Percentiles rank a stretch among this genome's conserved stretches.
phyloP scores from a whole-genome alignment of 2,113 vertebrate species.

The Bubo blakistoni region DNA sequence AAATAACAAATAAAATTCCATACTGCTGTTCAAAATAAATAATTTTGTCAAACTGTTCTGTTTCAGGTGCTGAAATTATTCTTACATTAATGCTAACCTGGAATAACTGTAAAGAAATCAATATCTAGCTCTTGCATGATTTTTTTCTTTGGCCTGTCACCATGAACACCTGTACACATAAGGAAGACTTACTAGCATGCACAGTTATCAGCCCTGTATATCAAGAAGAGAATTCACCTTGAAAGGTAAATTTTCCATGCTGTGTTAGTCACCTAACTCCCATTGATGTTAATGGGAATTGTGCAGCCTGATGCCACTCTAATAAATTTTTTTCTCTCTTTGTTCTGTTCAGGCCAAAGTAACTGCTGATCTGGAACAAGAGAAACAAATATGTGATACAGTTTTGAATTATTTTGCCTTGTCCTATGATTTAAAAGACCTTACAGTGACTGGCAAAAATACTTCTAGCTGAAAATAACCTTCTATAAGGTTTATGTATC shows the following conservation, averaged over 20 bases:
- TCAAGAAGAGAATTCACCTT: background rate
- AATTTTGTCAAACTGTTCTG: background rate
- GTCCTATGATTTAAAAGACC: background rate
- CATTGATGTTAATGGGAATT: background rate
- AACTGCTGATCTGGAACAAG: background rate
- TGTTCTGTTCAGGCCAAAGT: background rate
- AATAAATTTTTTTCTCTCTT: background rate
- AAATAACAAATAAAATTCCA: background rate
- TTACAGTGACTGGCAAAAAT: background rate
- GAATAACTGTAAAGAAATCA: background rate
- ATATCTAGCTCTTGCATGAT: background rate
- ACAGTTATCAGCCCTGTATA: background rate
- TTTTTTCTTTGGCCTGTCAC: background rate
- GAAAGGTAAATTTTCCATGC: background rate
- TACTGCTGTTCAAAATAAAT: background rate
- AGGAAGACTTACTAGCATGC: background rate
- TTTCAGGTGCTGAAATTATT: background rate
- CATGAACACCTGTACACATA: background rate
- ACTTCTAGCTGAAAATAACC: background rate
- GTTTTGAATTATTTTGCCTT: background rate
- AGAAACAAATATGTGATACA: background rate
- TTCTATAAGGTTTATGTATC: background rate
- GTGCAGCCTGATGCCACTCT: background rate
- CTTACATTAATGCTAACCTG: background rate
- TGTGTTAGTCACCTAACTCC: background rate